Percentiles rank a stretch among this genome's conserved stretches.
phyloP scores from a whole-genome alignment of 2,888 invertebrate genomes.

The Euproctis similis region DNA sequence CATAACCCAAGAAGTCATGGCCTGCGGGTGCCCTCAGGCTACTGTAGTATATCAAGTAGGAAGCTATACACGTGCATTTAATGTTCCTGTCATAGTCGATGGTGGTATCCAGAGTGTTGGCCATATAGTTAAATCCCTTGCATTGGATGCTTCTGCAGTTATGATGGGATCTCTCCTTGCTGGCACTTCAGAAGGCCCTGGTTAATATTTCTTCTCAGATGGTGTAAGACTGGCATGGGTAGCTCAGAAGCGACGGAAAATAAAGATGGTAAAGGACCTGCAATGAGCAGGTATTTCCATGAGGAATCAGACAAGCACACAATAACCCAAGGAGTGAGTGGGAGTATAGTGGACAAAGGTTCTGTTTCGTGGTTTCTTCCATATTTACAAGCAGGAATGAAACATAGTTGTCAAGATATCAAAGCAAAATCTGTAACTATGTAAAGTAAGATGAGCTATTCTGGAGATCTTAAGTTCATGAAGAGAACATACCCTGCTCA shows the following conservation, averaged over 20 bases:
- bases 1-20: conserved; percentile 99
- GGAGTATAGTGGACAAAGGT: conserved; percentile 98
- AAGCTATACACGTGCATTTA: conserved; percentile 89
- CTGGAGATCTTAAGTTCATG: conserved; percentile 94
- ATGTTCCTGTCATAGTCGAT: conserved; percentile 98
- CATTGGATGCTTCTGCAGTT: conserved; percentile 94
- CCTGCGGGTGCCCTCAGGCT: conserved; percentile 97
- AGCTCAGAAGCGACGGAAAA: conserved; percentile 99
- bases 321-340: conserved; percentile 99
- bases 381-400: conserved; percentile 95
- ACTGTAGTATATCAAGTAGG: conserved; percentile 98
- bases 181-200: conserved; percentile 98
- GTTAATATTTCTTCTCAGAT: conserved; percentile 99
- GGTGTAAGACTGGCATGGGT: conserved; percentile 99
- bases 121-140: conserved; percentile 95
- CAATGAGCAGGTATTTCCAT: conserved; percentile 88
- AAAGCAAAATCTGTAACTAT: conserved; percentile 84
- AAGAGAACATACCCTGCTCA: conserved; percentile 96
- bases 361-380: conserved; percentile 96
- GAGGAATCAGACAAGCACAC: conserved; percentile 96
- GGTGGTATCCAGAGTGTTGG: conserved; percentile 98
- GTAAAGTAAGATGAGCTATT: conserved; percentile 85
- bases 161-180: conserved; percentile 99
- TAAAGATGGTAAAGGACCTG: conserved; percentile 86
- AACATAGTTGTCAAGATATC: conserved; percentile 98